Evolutionary conservation across 2,113 vertebrate genomes (phyloP).

Genomic region (Abramis brama): DNA sequence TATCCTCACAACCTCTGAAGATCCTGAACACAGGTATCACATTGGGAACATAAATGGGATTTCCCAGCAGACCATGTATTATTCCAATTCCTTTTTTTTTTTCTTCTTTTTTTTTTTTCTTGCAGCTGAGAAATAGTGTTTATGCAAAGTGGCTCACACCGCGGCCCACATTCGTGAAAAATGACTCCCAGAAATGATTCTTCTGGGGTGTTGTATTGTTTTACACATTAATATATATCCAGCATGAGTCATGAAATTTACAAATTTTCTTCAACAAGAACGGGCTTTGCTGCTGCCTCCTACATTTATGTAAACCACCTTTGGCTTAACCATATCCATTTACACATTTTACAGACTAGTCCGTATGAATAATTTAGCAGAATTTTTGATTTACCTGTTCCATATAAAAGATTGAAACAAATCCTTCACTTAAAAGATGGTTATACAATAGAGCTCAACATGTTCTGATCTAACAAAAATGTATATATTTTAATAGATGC

Average conservation of each 20-base stretch:
- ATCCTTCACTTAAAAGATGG: background rate
- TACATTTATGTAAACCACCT: background rate
- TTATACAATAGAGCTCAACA: background rate
- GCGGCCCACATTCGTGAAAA: slow-evolving; percentile 9
- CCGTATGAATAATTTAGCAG: slow-evolving; percentile 26
- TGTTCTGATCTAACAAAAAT: background rate
- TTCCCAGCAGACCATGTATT: slow-evolving; percentile 33
- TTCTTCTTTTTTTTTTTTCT: background rate
- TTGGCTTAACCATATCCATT: slow-evolving; percentile 16
- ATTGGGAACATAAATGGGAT: slow-evolving; percentile 16
- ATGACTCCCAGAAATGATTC: background rate
- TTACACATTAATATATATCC: slow-evolving; percentile 12
- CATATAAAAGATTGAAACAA: slow-evolving; percentile 29
- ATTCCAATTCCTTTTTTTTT: slow-evolving; percentile 5
- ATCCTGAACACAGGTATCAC: slow-evolving; percentile 39
- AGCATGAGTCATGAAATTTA: background rate
- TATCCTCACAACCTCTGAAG: slow-evolving; percentile 30
- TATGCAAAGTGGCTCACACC: slow-evolving; percentile 26
- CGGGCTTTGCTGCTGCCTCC: background rate
- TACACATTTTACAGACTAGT: slow-evolving; percentile 22
- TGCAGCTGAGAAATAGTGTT: slow-evolving; percentile 33
- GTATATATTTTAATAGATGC: background rate
- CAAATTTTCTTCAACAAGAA: background rate
- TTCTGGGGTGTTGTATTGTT: slow-evolving; percentile 7
- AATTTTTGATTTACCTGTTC: slow-evolving; percentile 33